Evolutionary conservation across 2,113 vertebrate genomes (phyloP).

Genomic region (Perccottus glenii): DNA sequence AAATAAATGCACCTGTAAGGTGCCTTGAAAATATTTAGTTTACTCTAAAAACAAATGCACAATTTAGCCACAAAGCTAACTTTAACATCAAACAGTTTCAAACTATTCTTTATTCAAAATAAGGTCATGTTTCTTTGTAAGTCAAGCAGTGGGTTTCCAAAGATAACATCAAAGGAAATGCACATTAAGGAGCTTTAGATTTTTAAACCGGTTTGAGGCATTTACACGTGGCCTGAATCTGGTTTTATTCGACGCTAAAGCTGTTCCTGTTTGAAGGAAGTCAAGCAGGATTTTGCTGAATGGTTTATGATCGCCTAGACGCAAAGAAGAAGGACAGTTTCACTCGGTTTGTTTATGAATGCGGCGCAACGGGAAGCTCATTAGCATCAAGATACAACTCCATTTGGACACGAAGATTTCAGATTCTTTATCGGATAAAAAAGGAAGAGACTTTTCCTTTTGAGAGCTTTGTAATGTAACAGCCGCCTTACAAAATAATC

Average conservation of each 20-base stretch:
- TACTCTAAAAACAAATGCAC: too few relatives aligned
- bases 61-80: too few relatives aligned
- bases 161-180: constrained; percentile 6
- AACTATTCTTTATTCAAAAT: too few relatives aligned
- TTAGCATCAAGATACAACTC: constrained; percentile 34
- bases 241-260: constrained; percentile 6
- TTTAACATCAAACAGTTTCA: too few relatives aligned
- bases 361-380: constrained; percentile 42
- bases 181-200: not conserved
- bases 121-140: too few relatives aligned
- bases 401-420: not conserved
- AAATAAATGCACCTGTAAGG: too few relatives aligned
- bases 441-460: not conserved
- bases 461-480: not conserved
- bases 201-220: not conserved
- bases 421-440: not conserved
- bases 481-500: not conserved
- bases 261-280: constrained; percentile 1
- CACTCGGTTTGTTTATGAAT: constrained; percentile 29
- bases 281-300: constrained; percentile 39
- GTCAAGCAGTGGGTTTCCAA: not conserved
- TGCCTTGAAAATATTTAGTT: too few relatives aligned
- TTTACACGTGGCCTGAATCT: not conserved
- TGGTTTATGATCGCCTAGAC: constrained; percentile 55
- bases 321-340: constrained; percentile 28